Conservation (phyloP, 1,140 invertebrate species). For the Drosophila kepulauana region DNA sequence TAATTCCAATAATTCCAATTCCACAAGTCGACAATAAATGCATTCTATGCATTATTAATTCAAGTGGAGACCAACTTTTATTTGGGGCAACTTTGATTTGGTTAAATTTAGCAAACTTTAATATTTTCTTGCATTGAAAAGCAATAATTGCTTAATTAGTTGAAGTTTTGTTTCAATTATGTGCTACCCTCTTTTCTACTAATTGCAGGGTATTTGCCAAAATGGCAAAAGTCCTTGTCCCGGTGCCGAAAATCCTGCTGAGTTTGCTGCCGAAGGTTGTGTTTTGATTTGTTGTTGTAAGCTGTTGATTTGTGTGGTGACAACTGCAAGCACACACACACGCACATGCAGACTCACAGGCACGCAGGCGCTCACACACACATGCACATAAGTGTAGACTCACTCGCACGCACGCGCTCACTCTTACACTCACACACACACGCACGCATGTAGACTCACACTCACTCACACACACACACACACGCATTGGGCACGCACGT, state of each 20-base stretch:
- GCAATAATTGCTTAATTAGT: too few relatives aligned
- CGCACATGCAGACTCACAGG: neutral
- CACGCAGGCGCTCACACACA: neutral
- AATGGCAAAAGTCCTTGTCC: conserved; percentile 22
- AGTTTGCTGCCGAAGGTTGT: conserved; percentile 23
- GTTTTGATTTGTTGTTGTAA: conserved; percentile 23
- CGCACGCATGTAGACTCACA: neutral
- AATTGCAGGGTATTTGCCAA: conserved; percentile 1
- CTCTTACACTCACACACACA: neutral
- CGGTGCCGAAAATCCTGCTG: neutral
- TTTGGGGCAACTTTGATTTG: too few relatives aligned
- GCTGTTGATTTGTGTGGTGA: conserved; percentile 1
- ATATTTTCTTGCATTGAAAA: neutral
- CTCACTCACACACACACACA: neutral
- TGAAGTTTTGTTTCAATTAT: too few relatives aligned
- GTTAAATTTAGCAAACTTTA: too few relatives aligned
- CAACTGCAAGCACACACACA: conserved; percentile 7
- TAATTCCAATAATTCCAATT: too few relatives aligned
- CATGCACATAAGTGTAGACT: neutral
- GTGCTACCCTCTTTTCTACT: neutral
- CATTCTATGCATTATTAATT: too few relatives aligned
- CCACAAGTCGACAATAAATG: too few relatives aligned
- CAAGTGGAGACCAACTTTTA: too few relatives aligned
- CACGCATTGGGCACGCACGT: neutral
- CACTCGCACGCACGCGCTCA: neutral